Base-by-base conservation (phyloP, 2,797 vertebrate genomes). In the Staurois parvus region DNA sequence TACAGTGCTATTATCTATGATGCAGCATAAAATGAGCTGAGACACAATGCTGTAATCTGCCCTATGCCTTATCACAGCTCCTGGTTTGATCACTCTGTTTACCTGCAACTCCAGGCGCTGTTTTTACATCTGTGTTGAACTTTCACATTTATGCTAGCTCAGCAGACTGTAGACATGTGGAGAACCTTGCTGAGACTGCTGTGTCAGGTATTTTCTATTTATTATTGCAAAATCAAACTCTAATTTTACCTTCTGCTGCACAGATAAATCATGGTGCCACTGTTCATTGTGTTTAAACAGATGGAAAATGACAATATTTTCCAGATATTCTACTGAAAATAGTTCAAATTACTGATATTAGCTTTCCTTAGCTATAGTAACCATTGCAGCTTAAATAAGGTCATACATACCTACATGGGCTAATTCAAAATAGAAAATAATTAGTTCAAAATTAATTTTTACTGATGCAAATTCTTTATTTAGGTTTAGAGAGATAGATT, bases 71-170 rank as follows among this genome's bases (percentile, higher is more conserved):
- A 72, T 28, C 32, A 15, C 6, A 24, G 28, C 21, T 32, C 28
- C 29, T 2, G 59, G 2, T 15, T 29, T 76, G 29, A n/a, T 45
- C 28, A 42, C 19, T 74, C 10, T 75, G 29, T 76, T 28, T 48
- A 34, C 42, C 42, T 69, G 66, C 19, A 40, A 40, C 34, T 48
- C 24, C 62, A 59, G 52, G 52, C 77, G 15, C 52, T 64, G 45
- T 45, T 72, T 72, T 72, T 40, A 59, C 79, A 81, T 62, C 76
- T 79, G 67, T n/a, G 56, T 52, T 79, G 24, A 85, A 66, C 48
- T 26, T 72, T 59, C 48, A 45, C n/a, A 8, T 78, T 78, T 72
- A 21, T 79, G 70, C 84, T 48, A 19, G 70, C 59, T 79, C 84
- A 79, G 76, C 76, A 73, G 52, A 75, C 62, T 72, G 29, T 34